These are phyloP conservation scores for Paramormyrops kingsleyae DNA, from an alignment of 2,113 vertebrate species.

Conservation along the genomic window DNA sequence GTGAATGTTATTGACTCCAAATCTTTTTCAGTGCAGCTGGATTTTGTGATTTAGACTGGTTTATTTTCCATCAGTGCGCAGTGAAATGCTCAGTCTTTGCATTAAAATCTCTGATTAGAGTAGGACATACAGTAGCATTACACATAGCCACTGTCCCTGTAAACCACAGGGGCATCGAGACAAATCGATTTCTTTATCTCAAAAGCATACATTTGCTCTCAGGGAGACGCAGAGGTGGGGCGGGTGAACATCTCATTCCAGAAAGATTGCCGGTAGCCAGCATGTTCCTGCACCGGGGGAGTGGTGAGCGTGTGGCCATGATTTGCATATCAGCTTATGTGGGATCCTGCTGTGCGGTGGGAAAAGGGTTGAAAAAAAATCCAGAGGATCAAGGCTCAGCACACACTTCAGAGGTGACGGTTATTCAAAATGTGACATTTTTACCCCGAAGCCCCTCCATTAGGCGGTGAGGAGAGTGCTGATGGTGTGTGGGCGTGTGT, in stretches of 20 bases:
- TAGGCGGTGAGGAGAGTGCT: not conserved
- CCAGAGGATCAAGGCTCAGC: not conserved
- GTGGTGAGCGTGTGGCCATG: not conserved
- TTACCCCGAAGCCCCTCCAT: not conserved
- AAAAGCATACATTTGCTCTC: not conserved
- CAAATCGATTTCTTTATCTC: not conserved
- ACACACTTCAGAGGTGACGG: slow-evolving; percentile 25
- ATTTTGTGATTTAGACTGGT: not conserved
- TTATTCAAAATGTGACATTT: slow-evolving; percentile 45
- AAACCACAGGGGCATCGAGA: not conserved
- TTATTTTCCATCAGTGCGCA: not conserved
- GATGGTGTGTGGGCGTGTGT: not conserved
- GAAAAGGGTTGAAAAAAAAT: slow-evolving; percentile 1
- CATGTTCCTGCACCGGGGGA: not conserved
- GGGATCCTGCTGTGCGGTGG: not conserved
- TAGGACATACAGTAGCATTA: no score
- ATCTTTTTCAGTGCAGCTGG: not conserved
- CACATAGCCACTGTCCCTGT: not conserved
- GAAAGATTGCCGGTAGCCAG: not conserved
- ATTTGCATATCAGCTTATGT: slow-evolving; percentile 18
- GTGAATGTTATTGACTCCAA: not conserved
- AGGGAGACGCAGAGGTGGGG: not conserved
- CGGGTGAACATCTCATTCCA: not conserved
- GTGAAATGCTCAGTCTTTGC: not conserved
- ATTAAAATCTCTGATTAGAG: not conserved